Evolutionary conservation across 2,797 vertebrate genomes (phyloP).

Genomic region (Alectoris magna): DNA sequence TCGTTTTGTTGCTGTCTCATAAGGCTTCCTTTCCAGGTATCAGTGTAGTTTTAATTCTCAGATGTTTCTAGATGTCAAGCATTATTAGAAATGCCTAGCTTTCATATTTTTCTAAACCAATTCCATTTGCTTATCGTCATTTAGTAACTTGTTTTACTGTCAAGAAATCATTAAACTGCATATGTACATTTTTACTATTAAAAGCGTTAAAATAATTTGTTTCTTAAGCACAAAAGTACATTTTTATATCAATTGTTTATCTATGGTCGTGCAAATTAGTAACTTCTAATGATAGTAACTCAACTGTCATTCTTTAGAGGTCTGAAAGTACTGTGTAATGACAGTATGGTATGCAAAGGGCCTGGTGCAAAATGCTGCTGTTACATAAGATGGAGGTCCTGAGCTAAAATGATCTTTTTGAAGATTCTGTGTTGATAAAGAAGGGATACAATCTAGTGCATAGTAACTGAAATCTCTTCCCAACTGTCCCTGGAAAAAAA

Average conservation of each 20-base stretch:
- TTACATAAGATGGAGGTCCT: not conserved
- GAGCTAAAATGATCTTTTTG: not conserved
- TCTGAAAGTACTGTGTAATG: not conserved
- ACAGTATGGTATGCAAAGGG: not conserved
- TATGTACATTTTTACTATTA: not conserved
- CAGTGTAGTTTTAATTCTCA: not conserved
- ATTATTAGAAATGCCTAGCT: not conserved
- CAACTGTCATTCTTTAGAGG: not conserved
- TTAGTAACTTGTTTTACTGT: not conserved
- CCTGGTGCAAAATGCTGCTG: not conserved
- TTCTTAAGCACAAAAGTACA: not conserved
- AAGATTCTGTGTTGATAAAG: not conserved
- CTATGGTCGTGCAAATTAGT: not conserved
- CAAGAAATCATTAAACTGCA: not conserved
- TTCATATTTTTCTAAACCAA: not conserved
- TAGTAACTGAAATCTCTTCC: not conserved
- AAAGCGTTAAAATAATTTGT: not conserved
- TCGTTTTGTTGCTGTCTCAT: not conserved
- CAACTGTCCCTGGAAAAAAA: constrained; percentile 52
- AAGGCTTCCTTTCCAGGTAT: not conserved
- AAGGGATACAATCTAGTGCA: not conserved
- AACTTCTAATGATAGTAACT: not conserved
- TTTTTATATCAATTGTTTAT: not conserved
- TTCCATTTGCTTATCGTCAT: not conserved
- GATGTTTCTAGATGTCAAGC: not conserved